Evolutionary conservation across 2,113 vertebrate species (phyloP), one percentile per base, ranked within the genome.

Genomic region (Brachyhypopomus occidentalis): DNA sequence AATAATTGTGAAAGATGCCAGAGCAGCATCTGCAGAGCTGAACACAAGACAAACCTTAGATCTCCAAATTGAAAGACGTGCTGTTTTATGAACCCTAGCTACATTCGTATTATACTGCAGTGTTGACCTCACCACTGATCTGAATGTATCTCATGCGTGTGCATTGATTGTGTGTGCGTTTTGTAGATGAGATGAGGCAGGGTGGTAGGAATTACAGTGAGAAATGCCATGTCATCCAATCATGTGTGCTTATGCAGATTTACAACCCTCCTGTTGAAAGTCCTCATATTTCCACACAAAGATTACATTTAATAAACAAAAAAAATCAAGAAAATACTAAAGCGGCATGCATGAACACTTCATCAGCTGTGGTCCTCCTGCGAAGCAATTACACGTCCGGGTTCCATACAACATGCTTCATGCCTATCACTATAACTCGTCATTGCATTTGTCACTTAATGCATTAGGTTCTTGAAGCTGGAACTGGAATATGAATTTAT

Each of bases 111-210:
- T 41, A 41, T 19, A 17, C 3, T 41, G 66, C 66, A 70, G 66
- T 70, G 38, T 70, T 38, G 66, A 70, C 66, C 66, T 70, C 66
- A 22, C 19, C 66, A 41, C 66, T 70, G 34, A 41, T 70, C 4
- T 70, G 66, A 70, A 70, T 70, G 66, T 70, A 70, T 70, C 3
- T 30, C 36, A 8, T 12, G 66, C 66, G 20, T 30, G 20, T 20
- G 66, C 36, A n/a, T 70, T 12, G n/a, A 41, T 38, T 38, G 17
- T 41, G 66, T 70, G 34, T 20, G n/a, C 34, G 66, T 70, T 11
- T 69, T 67, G 30, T 36, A 34, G 0, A 22, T 70, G 38, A 41
- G 5, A 38, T n/a, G n/a, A 11, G n/a, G 30, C 3, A 64, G 62
- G 64, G n/a, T 34, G 66, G 36, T 38, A 22, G 22, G 19, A 12